Base-by-base conservation (phyloP, 1,140 invertebrate species). In the Pseudachorutes palmiensis region DNA sequence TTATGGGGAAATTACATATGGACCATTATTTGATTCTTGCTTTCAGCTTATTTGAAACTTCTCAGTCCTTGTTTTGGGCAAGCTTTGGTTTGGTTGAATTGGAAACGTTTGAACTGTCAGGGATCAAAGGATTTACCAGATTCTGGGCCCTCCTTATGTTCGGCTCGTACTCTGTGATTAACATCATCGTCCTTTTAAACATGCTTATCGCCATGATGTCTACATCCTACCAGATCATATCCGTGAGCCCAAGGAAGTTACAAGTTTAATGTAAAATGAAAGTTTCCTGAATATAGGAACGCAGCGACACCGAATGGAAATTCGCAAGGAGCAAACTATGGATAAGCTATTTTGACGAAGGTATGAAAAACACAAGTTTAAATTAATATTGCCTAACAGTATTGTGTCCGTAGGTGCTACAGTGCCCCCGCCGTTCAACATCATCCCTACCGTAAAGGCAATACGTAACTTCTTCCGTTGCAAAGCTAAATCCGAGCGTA, bases 111-210 rank as follows among this genome's bases (percentile, higher is more conserved):
- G 92, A 97, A 78, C 77, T 98, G 75, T 89, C 90, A 72, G 94
- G 94, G 48, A 94, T 93, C 77, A 94, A 94, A 79, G 87, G 89
- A 70, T 94, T 94, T 79, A 95, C 92, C 0, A 83, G 91, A 28
- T 94, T 94, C 77, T 94, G 91, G 91, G 91, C 94, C 58, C 93
- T 97, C 87, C 83, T 97, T n/a, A 97, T 97, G 92, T 97, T 96
- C 77, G 94, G 94, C 62, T 90, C 88, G 0, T 97, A 95, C 78
- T 93, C 92, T 31, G 93, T 94, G 66, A 98, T 98, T 76, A 96
- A 97, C 78, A 94, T 98, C 75, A 92, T 98, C 58, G 94, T 98
- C 12, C 84, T 98, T 41, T 83, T 98, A 62, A 98, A 98, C 81
- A 84, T 98, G 49, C 86, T 98, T 12, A 61, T 98, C 72, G 96